These are phyloP conservation scores for Cabera pusaria DNA, from an alignment of 2,888 invertebrate genomes.

Conservation along the genomic window DNA sequence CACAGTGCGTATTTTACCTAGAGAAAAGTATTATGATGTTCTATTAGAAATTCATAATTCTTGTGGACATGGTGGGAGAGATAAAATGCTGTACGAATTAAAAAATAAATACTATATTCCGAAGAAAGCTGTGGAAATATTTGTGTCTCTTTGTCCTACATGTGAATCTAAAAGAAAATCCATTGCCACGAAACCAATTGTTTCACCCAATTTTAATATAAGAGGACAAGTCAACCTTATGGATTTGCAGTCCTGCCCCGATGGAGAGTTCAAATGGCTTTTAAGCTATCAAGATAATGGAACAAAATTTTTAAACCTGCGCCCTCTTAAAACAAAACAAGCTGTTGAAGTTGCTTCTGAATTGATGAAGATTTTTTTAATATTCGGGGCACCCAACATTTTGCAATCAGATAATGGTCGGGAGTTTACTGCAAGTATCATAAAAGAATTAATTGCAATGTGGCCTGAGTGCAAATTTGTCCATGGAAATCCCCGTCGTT, in stretches of 20 bases:
- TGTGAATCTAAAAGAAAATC: conserved; percentile 32
- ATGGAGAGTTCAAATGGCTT: conserved; percentile 45
- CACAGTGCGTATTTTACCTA: no score
- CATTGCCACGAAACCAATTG: conserved; percentile 38
- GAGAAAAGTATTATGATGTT: no score
- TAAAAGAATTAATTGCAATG: conserved; percentile 28
- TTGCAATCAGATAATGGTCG: conserved; percentile 24
- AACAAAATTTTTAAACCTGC: conserved; percentile 42
- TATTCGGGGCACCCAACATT: conserved; percentile 27
- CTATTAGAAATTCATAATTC: conserved; percentile 33
- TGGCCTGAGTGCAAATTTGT: conserved; percentile 35
- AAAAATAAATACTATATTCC: conserved; percentile 33
- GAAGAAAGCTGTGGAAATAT: conserved; percentile 28
- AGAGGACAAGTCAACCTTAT: conserved; percentile 44
- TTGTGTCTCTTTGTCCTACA: conserved; percentile 29
- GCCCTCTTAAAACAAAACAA: conserved; percentile 36
- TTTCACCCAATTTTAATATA: conserved; percentile 38
- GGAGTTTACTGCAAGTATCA: conserved; percentile 27
- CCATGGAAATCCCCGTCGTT: conserved; percentile 27
- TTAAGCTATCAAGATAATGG: conserved; percentile 44
- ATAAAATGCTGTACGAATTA: conserved; percentile 34
- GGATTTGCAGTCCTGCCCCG: conserved; percentile 31
- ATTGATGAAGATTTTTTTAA: conserved; percentile 35
- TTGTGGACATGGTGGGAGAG: conserved; percentile 35
- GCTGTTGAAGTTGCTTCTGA: conserved; percentile 42